Evolutionary conservation across 1,140 invertebrate species (phyloP).

Genomic region (Bombus balteatus): DNA sequence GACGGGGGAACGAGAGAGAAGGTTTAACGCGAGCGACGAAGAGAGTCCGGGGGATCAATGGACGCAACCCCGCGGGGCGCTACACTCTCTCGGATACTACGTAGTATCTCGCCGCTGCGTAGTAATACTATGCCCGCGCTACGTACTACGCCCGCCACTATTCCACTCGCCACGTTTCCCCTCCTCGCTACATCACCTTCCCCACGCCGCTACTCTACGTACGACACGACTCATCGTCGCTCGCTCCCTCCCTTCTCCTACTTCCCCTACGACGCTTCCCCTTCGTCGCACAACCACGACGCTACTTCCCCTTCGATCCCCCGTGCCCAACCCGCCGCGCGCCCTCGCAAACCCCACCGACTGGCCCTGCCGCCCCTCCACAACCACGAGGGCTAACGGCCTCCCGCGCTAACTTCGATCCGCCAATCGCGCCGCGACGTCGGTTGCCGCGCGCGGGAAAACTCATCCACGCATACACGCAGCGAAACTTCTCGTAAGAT

Average conservation of each 20-base stretch:
- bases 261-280: constrained; percentile 7
- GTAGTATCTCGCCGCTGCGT: constrained; percentile 69
- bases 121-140: constrained; percentile 67
- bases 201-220: constrained; percentile 12
- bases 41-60: constrained; percentile 71
- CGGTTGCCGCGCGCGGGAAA: constrained; percentile 76
- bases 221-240: neutral
- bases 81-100: constrained; percentile 72
- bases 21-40: constrained; percentile 26
- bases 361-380: constrained; percentile 32
- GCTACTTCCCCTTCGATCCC: neutral
- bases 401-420: constrained; percentile 67
- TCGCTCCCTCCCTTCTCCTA: neutral
- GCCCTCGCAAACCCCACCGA: neutral
- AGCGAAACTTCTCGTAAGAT: constrained; percentile 30
- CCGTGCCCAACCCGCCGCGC: neutral
- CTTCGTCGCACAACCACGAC: neutral
- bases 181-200: neutral
- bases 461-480: constrained; percentile 63
- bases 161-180: constrained; percentile 46
- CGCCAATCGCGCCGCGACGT: constrained; percentile 63
- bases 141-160: constrained; percentile 68
- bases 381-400: constrained; percentile 64
- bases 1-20: constrained; percentile 25
- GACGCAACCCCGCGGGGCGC: constrained; percentile 73